phyloP scores from a whole-genome alignment of 1,140 invertebrate species.

The Cotesia typhae region DNA sequence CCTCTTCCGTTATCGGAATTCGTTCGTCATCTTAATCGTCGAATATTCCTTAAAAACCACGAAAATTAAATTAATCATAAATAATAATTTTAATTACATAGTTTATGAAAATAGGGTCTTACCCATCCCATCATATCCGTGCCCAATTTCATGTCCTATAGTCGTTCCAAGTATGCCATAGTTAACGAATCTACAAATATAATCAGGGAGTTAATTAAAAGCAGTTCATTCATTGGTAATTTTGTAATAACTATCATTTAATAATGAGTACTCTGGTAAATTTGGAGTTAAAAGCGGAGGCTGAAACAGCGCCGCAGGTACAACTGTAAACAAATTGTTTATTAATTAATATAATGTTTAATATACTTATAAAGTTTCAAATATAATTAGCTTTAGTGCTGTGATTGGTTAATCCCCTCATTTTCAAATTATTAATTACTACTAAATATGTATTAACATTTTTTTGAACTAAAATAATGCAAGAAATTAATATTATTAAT shows the following conservation, averaged over 20 bases:
- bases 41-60: conserved; percentile 9
- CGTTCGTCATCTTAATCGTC: conserved; percentile 72
- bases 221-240: background rate
- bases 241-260: background rate
- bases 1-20: conserved; percentile 72
- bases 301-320: conserved; percentile 75
- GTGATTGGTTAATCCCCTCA: too few relatives aligned
- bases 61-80: too few relatives aligned
- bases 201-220: background rate
- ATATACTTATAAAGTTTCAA: too few relatives aligned
- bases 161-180: conserved; percentile 69
- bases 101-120: conserved; percentile 53
- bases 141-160: conserved; percentile 71
- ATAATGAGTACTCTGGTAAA: conserved; percentile 36
- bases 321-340: conserved; percentile 65
- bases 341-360: background rate
- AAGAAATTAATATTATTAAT: too few relatives aligned
- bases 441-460: too few relatives aligned
- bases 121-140: conserved; percentile 68
- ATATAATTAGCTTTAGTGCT: too few relatives aligned
- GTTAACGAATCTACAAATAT: conserved; percentile 70
- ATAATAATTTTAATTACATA: background rate
- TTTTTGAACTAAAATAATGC: too few relatives aligned
- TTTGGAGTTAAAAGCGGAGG: conserved; percentile 68
- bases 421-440: too few relatives aligned